Evolutionary conservation across 2,888 invertebrate species (phyloP).

Genomic region (Ferrisia virgata): DNA sequence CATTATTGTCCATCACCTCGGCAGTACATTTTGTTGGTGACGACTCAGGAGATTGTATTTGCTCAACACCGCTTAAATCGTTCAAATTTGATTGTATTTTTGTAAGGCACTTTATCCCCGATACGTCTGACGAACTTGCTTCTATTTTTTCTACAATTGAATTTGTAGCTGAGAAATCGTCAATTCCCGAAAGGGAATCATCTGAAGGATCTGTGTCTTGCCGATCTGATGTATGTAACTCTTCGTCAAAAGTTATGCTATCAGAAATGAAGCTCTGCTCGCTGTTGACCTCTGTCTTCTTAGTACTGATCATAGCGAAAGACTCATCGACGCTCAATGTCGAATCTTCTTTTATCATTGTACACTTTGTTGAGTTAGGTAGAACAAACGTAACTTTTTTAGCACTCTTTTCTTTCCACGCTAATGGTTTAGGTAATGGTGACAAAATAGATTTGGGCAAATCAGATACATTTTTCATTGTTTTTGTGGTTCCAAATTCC

Average conservation of each 20-base stretch:
- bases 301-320: background rate
- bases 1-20: background rate
- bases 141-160: background rate
- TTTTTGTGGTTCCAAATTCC: background rate
- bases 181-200: background rate
- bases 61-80: background rate
- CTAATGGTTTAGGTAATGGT: background rate
- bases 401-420: background rate
- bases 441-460: conserved; percentile 29
- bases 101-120: background rate
- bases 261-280: background rate
- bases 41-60: background rate
- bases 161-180: background rate
- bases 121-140: background rate
- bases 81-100: background rate
- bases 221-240: background rate
- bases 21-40: background rate
- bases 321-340: background rate
- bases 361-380: background rate
- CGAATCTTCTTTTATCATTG: background rate
- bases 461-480: background rate
- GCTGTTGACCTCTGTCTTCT: background rate
- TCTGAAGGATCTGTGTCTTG: background rate
- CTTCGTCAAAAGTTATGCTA: background rate
- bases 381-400: conserved; percentile 24